phyloP scores from a whole-genome alignment of 30 jellyfish, hydroid and myxozoan species.

The Mastigias papua region DNA sequence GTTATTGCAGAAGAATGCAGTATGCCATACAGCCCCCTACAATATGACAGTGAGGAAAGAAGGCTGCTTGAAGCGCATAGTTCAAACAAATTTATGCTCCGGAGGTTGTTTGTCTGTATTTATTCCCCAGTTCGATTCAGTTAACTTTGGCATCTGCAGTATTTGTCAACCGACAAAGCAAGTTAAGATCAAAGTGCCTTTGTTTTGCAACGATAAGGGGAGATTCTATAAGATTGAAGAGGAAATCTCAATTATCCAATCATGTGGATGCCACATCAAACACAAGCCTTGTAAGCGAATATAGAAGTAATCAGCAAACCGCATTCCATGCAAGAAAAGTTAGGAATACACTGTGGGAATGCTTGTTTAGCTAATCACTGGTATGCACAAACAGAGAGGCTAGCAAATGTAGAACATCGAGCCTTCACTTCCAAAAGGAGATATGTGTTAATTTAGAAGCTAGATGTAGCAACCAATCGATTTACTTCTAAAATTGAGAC shows the following conservation, averaged over 20 bases:
- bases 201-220: conserved; percentile 25
- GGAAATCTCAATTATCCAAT: conserved; percentile 20
- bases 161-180: conserved; percentile 44
- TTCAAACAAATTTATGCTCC: conserved; percentile 33
- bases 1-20: conserved; percentile 7
- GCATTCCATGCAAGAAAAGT: neutral
- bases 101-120: conserved; percentile 55
- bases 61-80: conserved; percentile 36
- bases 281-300: conserved; percentile 25
- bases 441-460: too few species aligned
- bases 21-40: conserved; percentile 45
- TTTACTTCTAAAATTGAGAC: too few species aligned
- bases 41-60: conserved; percentile 31
- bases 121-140: conserved; percentile 32
- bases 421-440: too few species aligned
- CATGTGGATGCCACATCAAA: conserved; percentile 56
- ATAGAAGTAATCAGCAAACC: neutral
- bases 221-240: neutral
- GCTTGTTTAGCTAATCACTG: neutral
- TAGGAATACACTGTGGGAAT: neutral
- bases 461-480: too few species aligned
- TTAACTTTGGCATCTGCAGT: conserved; percentile 45
- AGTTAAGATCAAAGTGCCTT: neutral
- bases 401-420: too few species aligned
- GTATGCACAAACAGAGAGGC: neutral